Evolutionary conservation across 2,113 vertebrate genomes (phyloP), one percentile per base, ranked within the genome.

Genomic region (Colinus virginianus): DNA sequence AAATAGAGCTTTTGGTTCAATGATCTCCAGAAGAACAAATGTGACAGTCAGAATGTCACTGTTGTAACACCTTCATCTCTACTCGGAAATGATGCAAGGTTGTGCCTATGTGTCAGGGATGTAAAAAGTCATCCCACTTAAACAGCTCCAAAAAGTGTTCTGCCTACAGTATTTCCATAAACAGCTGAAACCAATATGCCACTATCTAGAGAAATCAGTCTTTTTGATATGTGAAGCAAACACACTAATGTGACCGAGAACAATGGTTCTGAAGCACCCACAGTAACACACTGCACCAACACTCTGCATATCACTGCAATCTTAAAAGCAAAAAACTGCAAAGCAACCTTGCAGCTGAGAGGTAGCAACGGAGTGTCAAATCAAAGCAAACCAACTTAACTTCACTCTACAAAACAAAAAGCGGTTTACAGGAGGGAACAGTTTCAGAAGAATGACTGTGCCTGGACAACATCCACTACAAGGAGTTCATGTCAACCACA

Each of bases 31-130:
- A 40, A 53, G 38, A 21, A 56, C 56, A 63, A 53, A 43, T n/a
- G 42, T 4, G 34, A 14, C 0, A 0, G 26, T 20, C 80, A 84
- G 62, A 84, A 66, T 9, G 19, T 51, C 4, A 3, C 59, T 77
- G 58, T 13, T 0, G 0, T 58, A 79, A 19, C 42, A 67, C 11
- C n/a, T 66, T 89, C 1, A 7, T 53, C 49, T 88, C 45, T 45
- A 4, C 8, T 3, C 36, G 55, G 36, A 94, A 72, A 70, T 42
- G 55, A 69, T 22, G 22, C 13, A 71, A 61, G 26, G 28, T 61
- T 36, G 20, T 2, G 4, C 15, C 58, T 55, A 7, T 25, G 19
- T 64, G 51, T 51, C 62, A 25, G 1, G 1, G 58, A 87, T 30
- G 42, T 48, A 36, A 90, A 72, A 72, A 51, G 25, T 59, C 17